phyloP scores from a whole-genome alignment of 2,113 vertebrate genomes.

The Erythrocebus patas region DNA sequence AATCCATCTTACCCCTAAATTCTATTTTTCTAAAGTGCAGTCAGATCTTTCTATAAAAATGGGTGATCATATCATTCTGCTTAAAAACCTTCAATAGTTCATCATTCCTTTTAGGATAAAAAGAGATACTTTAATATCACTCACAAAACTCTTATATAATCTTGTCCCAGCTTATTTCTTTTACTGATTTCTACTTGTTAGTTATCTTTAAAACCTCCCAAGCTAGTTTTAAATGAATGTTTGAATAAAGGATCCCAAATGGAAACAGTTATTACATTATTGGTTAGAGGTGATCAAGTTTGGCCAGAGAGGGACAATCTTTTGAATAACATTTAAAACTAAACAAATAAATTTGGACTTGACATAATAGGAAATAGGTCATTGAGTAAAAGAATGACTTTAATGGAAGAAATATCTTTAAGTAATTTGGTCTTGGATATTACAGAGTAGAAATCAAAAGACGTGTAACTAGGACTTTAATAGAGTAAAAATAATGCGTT shows the following conservation, averaged over 20 bases:
- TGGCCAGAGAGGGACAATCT: background rate
- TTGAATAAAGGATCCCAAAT: background rate
- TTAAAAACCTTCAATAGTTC: background rate
- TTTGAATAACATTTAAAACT: constrained; percentile 18
- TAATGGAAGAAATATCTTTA: background rate
- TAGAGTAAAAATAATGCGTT: background rate
- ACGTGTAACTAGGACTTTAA: background rate
- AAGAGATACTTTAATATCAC: constrained; percentile 12
- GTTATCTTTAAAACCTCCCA: background rate
- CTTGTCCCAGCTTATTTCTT: constrained; percentile 14
- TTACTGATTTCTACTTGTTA: constrained; percentile 12
- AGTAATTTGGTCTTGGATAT: background rate
- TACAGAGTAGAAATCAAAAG: background rate
- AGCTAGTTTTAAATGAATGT: background rate
- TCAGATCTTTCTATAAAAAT: background rate
- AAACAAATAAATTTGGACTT: constrained; percentile 18
- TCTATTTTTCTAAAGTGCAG: constrained; percentile 10
- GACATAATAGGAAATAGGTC: background rate
- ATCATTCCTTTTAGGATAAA: constrained; percentile 23
- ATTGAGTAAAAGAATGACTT: background rate
- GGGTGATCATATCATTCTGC: background rate
- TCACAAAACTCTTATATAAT: background rate
- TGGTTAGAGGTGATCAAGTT: background rate
- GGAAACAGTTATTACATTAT: background rate
- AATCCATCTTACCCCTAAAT: background rate